Evolutionary conservation across 2,888 invertebrate genomes (phyloP).

Genomic region (Drosophila austrosaltans): DNA sequence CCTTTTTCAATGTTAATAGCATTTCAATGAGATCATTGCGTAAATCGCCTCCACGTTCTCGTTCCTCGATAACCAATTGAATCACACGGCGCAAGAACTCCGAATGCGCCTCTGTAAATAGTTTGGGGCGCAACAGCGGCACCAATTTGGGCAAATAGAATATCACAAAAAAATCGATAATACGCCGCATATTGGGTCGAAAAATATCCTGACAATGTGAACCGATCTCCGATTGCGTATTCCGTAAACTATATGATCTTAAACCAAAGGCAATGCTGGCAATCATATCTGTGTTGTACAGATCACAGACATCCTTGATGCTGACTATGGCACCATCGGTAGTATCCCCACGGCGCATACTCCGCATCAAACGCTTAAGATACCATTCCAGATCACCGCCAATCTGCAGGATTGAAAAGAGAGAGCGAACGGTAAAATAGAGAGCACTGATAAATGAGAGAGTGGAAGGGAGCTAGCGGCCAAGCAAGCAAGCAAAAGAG

Average conservation of each 20-base stretch:
- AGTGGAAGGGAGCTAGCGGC: too few relatives aligned
- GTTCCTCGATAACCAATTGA: conserved; percentile 82
- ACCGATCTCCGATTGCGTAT: conserved; percentile 83
- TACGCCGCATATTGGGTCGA: conserved; percentile 71
- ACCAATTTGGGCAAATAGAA: conserved; percentile 84
- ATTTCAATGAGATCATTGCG: conserved; percentile 85
- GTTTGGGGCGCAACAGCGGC: conserved; percentile 76
- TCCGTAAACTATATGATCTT: conserved; percentile 83
- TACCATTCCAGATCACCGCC: conserved; percentile 81
- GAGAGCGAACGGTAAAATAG: neutral
- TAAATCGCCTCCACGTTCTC: conserved; percentile 82
- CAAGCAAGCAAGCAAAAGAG: too few relatives aligned
- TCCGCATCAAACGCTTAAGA: conserved; percentile 71
- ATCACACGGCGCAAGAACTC: conserved; percentile 83
- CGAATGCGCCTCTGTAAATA: conserved; percentile 71
- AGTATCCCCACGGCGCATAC: conserved; percentile 59
- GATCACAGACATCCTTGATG: conserved; percentile 81
- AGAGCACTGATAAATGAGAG: neutral
- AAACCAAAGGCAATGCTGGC: conserved; percentile 84
- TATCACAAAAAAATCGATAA: conserved; percentile 81
- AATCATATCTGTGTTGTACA: conserved; percentile 84
- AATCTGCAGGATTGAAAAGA: conserved; percentile 58
- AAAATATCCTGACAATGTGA: conserved; percentile 82
- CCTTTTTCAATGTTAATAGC: conserved; percentile 83
- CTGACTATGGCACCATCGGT: conserved; percentile 66